Evolutionary conservation across 2,113 vertebrate genomes (phyloP).

Genomic region (Arenaria interpres): DNA sequence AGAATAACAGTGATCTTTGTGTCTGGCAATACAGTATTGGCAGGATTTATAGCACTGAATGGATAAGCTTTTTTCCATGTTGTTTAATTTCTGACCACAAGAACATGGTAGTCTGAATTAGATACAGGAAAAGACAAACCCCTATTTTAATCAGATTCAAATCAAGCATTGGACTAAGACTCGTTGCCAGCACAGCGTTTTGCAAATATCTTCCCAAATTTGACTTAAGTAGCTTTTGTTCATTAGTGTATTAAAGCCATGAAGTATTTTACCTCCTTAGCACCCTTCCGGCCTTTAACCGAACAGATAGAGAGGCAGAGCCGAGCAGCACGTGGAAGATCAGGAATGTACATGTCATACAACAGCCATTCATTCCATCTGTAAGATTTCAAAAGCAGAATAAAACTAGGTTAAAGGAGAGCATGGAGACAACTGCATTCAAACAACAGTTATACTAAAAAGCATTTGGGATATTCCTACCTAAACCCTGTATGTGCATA

Average conservation of each 20-base stretch:
- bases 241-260: not conserved
- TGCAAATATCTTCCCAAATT: not conserved
- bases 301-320: conserved; percentile 98
- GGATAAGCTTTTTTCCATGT: not conserved
- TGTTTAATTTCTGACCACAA: not conserved
- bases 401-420: not conserved
- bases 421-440: not conserved
- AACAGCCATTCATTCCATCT: conserved; percentile 98
- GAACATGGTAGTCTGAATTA: not conserved
- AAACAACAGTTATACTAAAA: not conserved
- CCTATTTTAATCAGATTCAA: not conserved
- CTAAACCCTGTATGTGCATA: not conserved
- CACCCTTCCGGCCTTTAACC: conserved; percentile 96
- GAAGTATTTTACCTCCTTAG: conserved; percentile 89
- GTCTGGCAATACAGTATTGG: not conserved
- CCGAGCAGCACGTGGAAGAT: conserved; percentile 94
- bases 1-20: not conserved
- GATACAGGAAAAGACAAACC: not conserved
- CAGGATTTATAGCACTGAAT: not conserved
- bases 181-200: not conserved
- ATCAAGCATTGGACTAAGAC: not conserved
- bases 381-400: not conserved
- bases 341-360: conserved; percentile 97
- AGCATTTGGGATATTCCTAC: not conserved
- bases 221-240: not conserved